Evolutionary conservation across 2,797 vertebrate genomes (phyloP).

Genomic region (Hoplostethus mediterraneus): DNA sequence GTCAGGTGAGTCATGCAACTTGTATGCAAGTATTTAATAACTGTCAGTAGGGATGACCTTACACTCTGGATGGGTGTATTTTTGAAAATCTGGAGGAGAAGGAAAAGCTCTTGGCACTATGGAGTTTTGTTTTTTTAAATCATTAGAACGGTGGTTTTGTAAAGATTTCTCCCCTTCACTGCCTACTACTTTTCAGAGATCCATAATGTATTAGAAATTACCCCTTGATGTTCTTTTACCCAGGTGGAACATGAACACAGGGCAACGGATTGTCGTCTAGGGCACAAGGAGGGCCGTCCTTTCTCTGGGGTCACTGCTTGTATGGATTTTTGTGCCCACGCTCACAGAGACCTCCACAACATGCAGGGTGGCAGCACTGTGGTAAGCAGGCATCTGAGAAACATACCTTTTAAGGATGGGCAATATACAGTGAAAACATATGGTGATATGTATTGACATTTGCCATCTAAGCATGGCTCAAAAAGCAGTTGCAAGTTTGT

Average conservation of each 20-base stretch:
- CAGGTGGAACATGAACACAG: slow-evolving; percentile 96
- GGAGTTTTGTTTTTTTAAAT: not conserved
- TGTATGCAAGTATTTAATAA: not conserved
- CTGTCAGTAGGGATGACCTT: not conserved
- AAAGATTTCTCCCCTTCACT: not conserved
- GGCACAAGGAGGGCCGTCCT: slow-evolving; percentile 93
- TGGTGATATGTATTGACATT: not conserved
- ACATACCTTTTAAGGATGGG: not conserved
- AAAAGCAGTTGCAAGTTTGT: not conserved
- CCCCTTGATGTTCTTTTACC: slow-evolving; percentile 21
- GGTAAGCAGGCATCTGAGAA: slow-evolving; percentile 82
- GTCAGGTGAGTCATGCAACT: not conserved
- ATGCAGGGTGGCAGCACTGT: slow-evolving; percentile 98
- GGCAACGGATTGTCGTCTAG: slow-evolving; percentile 94
- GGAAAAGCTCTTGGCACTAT: not conserved
- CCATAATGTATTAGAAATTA: slow-evolving; percentile 1
- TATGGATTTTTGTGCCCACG: slow-evolving; percentile 97
- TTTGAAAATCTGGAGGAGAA: not conserved
- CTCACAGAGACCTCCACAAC: slow-evolving; percentile 98
- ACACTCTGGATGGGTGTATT: not conserved
- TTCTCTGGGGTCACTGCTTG: slow-evolving; percentile 99
- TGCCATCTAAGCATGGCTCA: not conserved
- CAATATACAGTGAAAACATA: slow-evolving; percentile 14
- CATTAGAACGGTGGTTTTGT: not conserved
- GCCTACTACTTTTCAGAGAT: not conserved